These are phyloP conservation scores for Eristalis pertinax DNA, from an alignment of 2,888 invertebrate species.

Conservation along the genomic window DNA sequence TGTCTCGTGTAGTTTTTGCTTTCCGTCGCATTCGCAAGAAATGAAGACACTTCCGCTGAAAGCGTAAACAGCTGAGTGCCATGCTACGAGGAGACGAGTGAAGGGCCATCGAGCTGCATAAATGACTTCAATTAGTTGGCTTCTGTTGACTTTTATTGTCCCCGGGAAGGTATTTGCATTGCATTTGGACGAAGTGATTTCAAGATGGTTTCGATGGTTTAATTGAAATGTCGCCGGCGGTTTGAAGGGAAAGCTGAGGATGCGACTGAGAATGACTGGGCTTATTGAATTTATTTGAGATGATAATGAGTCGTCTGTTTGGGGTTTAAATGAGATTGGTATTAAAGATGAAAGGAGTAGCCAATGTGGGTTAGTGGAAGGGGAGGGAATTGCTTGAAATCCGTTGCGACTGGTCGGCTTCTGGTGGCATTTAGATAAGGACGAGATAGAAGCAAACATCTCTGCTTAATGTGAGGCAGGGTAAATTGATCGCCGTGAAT, in stretches of 20 bases:
- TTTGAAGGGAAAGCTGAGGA: no score
- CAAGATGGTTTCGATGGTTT: not conserved
- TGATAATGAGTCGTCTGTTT: not conserved
- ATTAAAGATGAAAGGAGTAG: not conserved
- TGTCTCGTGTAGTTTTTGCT: not conserved
- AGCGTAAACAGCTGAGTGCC: not conserved
- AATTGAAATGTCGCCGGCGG: not conserved
- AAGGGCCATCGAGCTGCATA: not conserved
- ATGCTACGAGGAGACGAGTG: not conserved
- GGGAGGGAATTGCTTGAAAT: not conserved
- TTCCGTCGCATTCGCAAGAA: not conserved
- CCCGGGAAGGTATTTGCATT: no score
- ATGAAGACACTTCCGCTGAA: not conserved
- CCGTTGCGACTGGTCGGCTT: no score
- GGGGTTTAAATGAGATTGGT: not conserved
- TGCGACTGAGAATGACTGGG: not conserved
- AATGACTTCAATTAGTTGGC: not conserved
- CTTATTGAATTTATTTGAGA: not conserved
- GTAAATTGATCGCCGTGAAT: no score
- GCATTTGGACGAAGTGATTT: not conserved
- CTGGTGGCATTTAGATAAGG: no score
- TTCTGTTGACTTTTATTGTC: not conserved
- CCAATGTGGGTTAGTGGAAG: not conserved
- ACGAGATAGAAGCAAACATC: no score
- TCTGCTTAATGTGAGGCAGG: no score